phyloP scores from a whole-genome alignment of 2,113 vertebrate species.

The Ploceus nigricollis region DNA sequence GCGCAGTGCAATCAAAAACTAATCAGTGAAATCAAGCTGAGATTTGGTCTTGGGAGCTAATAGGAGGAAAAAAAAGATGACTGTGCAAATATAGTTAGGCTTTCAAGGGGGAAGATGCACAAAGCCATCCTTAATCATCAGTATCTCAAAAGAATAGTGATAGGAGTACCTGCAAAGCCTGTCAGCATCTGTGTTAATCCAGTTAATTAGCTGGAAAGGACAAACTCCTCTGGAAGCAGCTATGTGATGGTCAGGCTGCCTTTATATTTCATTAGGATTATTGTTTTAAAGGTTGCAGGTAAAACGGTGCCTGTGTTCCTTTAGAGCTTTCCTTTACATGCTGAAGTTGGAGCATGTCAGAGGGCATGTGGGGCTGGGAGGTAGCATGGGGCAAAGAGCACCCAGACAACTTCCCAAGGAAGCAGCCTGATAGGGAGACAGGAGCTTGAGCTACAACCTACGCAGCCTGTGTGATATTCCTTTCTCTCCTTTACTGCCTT shows the following conservation, averaged over 20 bases:
- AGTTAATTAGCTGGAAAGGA: slow-evolving; percentile 62
- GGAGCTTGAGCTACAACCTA: not conserved
- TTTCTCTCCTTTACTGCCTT: slow-evolving; percentile 16
- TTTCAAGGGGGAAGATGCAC: not conserved
- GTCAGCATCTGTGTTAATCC: slow-evolving; percentile 31
- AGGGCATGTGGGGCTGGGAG: not conserved
- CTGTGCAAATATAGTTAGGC: not conserved
- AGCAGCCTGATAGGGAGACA: not conserved
- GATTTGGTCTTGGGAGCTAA: slow-evolving; percentile 25
- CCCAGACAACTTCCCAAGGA: not conserved
- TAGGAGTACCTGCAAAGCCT: not conserved
- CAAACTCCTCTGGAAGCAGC: slow-evolving; percentile 11
- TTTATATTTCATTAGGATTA: slow-evolving; percentile 4
- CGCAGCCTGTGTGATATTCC: not conserved
- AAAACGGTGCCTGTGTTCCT: not conserved
- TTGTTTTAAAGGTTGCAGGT: slow-evolving; percentile 50
- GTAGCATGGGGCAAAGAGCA: not conserved
- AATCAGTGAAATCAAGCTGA: slow-evolving; percentile 49
- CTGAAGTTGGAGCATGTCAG: not conserved
- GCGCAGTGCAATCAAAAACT: slow-evolving; percentile 44
- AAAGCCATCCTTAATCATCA: slow-evolving; percentile 14
- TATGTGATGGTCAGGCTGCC: not conserved
- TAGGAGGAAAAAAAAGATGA: not conserved
- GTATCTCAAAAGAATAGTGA: not conserved
- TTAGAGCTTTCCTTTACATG: not conserved